Conservation (phyloP, 2,888 invertebrate species). For the Stenotaenia linearis region DNA sequence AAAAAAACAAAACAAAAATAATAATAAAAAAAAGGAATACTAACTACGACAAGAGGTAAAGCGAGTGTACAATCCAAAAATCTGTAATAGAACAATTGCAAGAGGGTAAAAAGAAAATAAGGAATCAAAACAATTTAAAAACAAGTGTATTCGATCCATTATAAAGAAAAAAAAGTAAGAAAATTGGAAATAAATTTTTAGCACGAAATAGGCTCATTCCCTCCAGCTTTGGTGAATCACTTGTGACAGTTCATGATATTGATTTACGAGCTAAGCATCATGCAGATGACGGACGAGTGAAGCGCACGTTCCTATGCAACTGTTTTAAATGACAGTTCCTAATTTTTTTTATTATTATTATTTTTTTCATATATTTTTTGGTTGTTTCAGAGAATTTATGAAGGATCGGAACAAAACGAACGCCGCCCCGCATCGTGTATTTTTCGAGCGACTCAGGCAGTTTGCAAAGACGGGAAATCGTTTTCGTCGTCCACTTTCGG, state of each 20-base stretch:
- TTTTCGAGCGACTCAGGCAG: constrained; percentile 29
- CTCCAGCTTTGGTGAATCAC: not conserved
- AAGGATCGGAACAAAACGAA: not conserved
- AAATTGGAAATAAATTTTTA: not conserved
- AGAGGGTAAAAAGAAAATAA: not conserved
- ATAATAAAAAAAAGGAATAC: not conserved
- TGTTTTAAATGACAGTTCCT: not conserved
- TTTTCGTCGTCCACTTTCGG: constrained; percentile 93
- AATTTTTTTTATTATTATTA: not conserved
- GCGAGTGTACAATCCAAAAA: not conserved
- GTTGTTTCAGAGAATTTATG: not conserved
- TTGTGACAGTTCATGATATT: not conserved
- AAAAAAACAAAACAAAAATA: no score
- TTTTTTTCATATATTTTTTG: not conserved
- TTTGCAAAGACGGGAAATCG: constrained; percentile 86
- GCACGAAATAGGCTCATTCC: not conserved
- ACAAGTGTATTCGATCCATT: not conserved
- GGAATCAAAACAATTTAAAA: not conserved
- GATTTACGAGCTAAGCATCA: not conserved
- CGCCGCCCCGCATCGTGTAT: not conserved
- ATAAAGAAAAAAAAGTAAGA: not conserved
- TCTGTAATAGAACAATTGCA: constrained; percentile 8
- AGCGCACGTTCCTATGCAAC: not conserved
- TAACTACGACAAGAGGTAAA: not conserved
- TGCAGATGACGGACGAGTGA: not conserved